A percentile compares a stretch with the other conserved stretches of the same genome.
Evolutionary conservation across 2,888 invertebrate genomes (phyloP).

Genomic region (Pseudeuparius sepicola): DNA sequence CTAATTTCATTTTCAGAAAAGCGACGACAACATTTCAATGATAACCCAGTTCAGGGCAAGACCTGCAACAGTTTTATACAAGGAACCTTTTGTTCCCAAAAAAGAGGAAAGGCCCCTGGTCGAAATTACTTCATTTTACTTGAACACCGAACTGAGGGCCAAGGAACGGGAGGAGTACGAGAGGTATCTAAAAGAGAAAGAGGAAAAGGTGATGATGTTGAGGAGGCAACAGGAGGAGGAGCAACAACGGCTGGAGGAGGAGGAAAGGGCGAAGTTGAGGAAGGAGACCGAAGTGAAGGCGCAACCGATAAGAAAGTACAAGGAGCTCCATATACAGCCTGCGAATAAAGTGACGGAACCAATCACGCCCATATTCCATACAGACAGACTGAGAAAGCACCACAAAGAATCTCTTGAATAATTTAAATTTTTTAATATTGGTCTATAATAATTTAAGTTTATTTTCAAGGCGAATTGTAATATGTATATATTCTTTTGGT

Average conservation of each 20-base stretch:
- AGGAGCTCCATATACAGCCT: slow-evolving; percentile 43
- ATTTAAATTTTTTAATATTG: background rate
- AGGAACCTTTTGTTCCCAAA: slow-evolving; percentile 55
- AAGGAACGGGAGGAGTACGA: slow-evolving; percentile 53
- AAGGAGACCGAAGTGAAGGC: slow-evolving; percentile 52
- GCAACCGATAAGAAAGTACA: slow-evolving; percentile 47
- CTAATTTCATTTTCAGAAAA: too few species aligned
- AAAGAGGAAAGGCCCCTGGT: slow-evolving; percentile 40
- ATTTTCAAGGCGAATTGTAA: too few species aligned
- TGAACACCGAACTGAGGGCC: slow-evolving; percentile 56
- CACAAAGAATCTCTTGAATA: slow-evolving; percentile 18
- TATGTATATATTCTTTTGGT: too few species aligned
- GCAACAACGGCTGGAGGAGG: slow-evolving; percentile 38
- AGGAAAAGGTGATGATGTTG: slow-evolving; percentile 34
- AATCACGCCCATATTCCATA: slow-evolving; percentile 47
- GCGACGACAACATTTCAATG: too few species aligned
- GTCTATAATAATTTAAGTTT: too few species aligned
- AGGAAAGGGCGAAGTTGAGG: slow-evolving; percentile 43
- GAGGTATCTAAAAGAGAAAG: slow-evolving; percentile 44
- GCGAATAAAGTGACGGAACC: slow-evolving; percentile 52
- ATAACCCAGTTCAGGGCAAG: slow-evolving; percentile 50
- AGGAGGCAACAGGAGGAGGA: slow-evolving; percentile 36
- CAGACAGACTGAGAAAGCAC: slow-evolving; percentile 23
- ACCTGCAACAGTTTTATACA: slow-evolving; percentile 49
- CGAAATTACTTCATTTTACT: slow-evolving; percentile 44